Conservation (phyloP, 92 coral and sea anemone genomes). For the Phenganax marumi region DNA sequence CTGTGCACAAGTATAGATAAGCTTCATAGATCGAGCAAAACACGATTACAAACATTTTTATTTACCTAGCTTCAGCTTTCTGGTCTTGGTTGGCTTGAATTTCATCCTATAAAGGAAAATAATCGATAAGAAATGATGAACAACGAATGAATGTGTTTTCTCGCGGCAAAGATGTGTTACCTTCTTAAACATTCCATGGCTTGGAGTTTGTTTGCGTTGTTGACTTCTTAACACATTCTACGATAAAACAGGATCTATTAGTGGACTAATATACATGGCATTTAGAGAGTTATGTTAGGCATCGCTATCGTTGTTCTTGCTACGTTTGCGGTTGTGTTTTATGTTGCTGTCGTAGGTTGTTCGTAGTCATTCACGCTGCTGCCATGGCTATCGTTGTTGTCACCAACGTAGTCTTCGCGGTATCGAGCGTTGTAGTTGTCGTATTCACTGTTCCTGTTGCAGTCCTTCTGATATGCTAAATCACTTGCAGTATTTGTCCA, state of each 20-base stretch:
- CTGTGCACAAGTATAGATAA: neutral
- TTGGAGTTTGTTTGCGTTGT: constrained; percentile 35
- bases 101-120: constrained; percentile 29
- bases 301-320: too few relatives aligned
- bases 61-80: constrained; percentile 38
- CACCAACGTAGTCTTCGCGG: neutral
- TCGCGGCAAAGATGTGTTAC: constrained; percentile 2
- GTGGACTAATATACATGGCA: too few relatives aligned
- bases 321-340: too few relatives aligned
- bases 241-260: neutral
- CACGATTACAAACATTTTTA: neutral
- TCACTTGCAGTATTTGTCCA: neutral
- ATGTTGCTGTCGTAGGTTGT: neutral
- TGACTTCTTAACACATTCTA: constrained; percentile 22
- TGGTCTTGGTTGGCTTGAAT: constrained; percentile 38
- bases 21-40: neutral
- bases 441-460: neutral
- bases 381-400: neutral
- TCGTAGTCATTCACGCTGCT: neutral
- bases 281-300: too few relatives aligned
- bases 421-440: neutral
- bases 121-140: neutral
- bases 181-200: constrained; percentile 43
- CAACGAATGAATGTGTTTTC: neutral
- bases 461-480: neutral